These are phyloP conservation scores for Mesopsocus fuscifrons DNA, from an alignment of 2,888 invertebrate species.

Conservation along the genomic window DNA sequence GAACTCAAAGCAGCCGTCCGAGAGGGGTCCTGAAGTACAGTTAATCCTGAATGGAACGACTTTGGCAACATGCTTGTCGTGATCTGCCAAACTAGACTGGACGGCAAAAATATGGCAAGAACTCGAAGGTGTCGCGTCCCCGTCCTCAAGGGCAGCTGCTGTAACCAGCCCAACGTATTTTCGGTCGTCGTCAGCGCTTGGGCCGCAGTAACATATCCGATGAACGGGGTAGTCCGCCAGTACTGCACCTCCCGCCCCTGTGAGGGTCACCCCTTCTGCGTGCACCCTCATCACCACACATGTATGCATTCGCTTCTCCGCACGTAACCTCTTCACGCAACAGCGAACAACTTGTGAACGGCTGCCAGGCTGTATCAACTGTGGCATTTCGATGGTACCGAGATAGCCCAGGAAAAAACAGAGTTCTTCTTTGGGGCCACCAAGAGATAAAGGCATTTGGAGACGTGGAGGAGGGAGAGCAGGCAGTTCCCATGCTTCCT, in stretches of 20 bases:
- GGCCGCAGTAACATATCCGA: slow-evolving; percentile 72
- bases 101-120: slow-evolving; percentile 93
- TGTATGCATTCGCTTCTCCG: slow-evolving; percentile 73
- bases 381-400: slow-evolving; percentile 91
- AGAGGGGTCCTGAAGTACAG: slow-evolving; percentile 62
- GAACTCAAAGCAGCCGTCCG: slow-evolving; percentile 71
- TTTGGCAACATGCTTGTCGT: slow-evolving; percentile 56
- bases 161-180: slow-evolving; percentile 87
- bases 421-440: slow-evolving; percentile 14
- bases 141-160: slow-evolving; percentile 36
- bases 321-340: slow-evolving; percentile 72
- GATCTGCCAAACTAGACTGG: slow-evolving; percentile 68
- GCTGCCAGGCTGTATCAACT: slow-evolving; percentile 52
- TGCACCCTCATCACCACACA: slow-evolving; percentile 71
- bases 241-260: slow-evolving; percentile 56
- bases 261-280: slow-evolving; percentile 57
- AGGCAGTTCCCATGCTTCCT: slow-evolving; percentile 22
- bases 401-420: slow-evolving; percentile 66
- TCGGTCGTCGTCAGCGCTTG: slow-evolving; percentile 77
- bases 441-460: slow-evolving; percentile 22
- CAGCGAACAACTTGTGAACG: slow-evolving; percentile 55
- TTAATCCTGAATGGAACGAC: slow-evolving; percentile 67
- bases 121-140: slow-evolving; percentile 46
- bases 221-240: slow-evolving; percentile 76
- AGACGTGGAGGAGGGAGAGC: slow-evolving; percentile 25